Base-by-base conservation (phyloP, 2,888 invertebrate species). In the Xestia ashworthii region DNA sequence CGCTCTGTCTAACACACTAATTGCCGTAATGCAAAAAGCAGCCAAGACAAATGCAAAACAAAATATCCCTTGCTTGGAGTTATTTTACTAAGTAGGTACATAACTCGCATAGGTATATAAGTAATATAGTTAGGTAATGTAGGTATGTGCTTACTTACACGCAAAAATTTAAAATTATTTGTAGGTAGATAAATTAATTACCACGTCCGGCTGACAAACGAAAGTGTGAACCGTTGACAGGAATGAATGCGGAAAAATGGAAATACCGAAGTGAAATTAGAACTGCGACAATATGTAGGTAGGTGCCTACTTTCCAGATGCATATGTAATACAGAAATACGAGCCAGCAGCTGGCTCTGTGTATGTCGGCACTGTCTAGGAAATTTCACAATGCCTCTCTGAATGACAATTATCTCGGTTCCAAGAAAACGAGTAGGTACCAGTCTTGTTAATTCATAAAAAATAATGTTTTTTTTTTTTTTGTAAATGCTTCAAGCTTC, bases 241-340 rank as follows among this genome's bases (percentile, higher is more conserved):
- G 76, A 79, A 83, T 86, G 76, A 79, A 83, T 86, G 83, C 77
- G 67, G 64, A 53, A 75, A 70, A 80, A 78, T 76, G 79, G 65
- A 83, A 83, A 83, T 78, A 71, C 46, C 32, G 25, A n/a, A 14
- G 19, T 80, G 68, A 82, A 82, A 85, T 76, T 76, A 76, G 67
- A 76, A 74, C 60, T 68, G 55, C 75, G 38, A 73, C 73, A 64
- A 70, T 32, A 32, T 32, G 62, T 64, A 75, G 83, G 0, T 41
- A 8, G 41, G 8, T 41, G 32, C 32, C 77, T 83, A 83, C 74
- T 67, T 72, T 79, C 55, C 38, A 64, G 44, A 76, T 78, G 74
- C 68, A 77, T 3, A 32, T 32, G 32, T 3, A 32, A 32, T 32
- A 64, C 69, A 80, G 77, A 85, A 82, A 80, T 66, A 76, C 73